Percentiles rank a stretch among this genome's conserved stretches.
These are phyloP conservation scores for Zosterops japonicus DNA, from an alignment of 2,113 vertebrate species.

Conservation along the genomic window DNA sequence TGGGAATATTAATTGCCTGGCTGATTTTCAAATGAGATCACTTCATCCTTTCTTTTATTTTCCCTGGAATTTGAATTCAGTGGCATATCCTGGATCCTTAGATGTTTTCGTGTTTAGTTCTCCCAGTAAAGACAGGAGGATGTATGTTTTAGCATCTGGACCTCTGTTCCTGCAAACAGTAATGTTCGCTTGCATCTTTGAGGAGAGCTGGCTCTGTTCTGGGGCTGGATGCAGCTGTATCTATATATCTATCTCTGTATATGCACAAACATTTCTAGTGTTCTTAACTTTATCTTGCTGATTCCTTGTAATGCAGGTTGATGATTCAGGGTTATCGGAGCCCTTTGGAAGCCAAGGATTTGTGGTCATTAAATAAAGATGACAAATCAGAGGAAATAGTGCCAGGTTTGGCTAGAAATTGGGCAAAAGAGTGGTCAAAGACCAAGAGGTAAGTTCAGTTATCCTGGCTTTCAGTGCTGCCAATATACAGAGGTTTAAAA, in stretches of 20 bases:
- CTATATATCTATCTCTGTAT: accelerated
- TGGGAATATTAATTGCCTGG: not conserved
- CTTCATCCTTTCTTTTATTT: not conserved
- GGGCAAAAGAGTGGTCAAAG: constrained; percentile 86
- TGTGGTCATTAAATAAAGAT: constrained; percentile 91
- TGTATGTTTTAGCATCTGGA: not conserved
- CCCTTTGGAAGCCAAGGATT: constrained; percentile 87
- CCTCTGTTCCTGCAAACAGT: not conserved
- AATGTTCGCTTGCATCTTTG: not conserved
- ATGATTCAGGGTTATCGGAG: constrained; percentile 85
- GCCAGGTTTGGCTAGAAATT: constrained; percentile 82
- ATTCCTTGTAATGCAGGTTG: constrained; percentile 74
- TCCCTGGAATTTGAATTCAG: not conserved
- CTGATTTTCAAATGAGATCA: constrained; percentile 8
- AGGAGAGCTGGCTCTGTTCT: not conserved
- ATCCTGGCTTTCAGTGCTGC: not conserved
- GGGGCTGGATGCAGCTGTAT: not conserved
- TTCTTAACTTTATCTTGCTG: not conserved
- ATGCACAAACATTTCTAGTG: not conserved
- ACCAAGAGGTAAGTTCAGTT: constrained; percentile 82
- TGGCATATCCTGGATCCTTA: not conserved
- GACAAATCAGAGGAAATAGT: constrained; percentile 86
- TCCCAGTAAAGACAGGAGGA: not conserved
- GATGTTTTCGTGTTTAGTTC: not conserved
- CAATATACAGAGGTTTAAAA: not conserved